Conservation (phyloP, 2,113 vertebrate genomes). For the Polypterus senegalus region DNA sequence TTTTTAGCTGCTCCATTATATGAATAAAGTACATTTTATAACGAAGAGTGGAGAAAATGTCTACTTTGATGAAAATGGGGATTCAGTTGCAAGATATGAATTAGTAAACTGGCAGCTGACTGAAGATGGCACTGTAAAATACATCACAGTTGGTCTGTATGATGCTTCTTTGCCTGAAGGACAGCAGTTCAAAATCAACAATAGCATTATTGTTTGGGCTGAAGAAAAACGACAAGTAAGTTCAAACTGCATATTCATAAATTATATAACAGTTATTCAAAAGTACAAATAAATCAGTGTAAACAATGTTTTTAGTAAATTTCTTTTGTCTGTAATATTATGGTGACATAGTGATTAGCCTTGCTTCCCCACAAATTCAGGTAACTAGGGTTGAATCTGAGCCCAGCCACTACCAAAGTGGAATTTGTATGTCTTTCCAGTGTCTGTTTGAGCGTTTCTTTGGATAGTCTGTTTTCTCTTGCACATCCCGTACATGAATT, state of each 20-base stretch:
- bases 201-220: not conserved
- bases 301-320: no score
- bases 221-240: not conserved
- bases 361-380: no score
- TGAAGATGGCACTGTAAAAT: not conserved
- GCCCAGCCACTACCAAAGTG: no score
- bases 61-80: conserved; percentile 9
- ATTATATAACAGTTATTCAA: no score
- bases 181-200: not conserved
- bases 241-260: not conserved
- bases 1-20: not conserved
- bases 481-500: no score
- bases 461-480: no score
- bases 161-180: not conserved
- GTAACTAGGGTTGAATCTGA: no score
- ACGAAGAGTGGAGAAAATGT: not conserved
- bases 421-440: no score
- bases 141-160: not conserved
- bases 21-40: not conserved
- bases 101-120: conserved; percentile 6
- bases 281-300: no score
- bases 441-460: no score
- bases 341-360: no score
- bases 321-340: no score
- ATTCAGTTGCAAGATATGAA: conserved; percentile 4